A percentile compares a stretch with the other conserved stretches of the same genome.
These are phyloP conservation scores for Pipra filicauda DNA, from an alignment of 2,113 vertebrate genomes.

Conservation along the genomic window DNA sequence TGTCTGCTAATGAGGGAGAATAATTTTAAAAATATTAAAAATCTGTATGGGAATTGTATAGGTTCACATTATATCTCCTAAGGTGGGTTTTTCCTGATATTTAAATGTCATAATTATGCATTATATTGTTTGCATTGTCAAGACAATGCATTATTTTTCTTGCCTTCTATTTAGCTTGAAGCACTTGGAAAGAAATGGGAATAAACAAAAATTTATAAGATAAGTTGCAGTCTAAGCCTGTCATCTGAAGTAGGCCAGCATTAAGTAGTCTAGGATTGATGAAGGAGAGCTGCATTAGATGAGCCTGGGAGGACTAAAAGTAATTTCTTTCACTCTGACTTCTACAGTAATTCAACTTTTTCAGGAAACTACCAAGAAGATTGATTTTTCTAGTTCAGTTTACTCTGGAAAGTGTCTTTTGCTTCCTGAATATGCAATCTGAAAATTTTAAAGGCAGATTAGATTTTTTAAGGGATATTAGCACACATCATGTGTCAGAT, in stretches of 20 bases:
- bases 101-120: background rate
- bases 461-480: background rate
- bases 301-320: constrained; percentile 16
- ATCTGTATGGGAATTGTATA: background rate
- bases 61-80: background rate
- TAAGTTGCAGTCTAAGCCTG: background rate
- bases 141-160: background rate
- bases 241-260: background rate
- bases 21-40: background rate
- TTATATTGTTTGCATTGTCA: background rate
- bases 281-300: background rate
- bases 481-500: background rate
- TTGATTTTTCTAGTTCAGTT: background rate
- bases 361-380: background rate
- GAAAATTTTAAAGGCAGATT: background rate
- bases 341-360: background rate
- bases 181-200: background rate
- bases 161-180: background rate
- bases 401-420: background rate
- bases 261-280: background rate
- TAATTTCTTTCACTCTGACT: background rate
- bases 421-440: background rate
- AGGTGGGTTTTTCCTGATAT: background rate
- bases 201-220: background rate
- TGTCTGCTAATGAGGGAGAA: background rate